Conservation (phyloP, 2,797 vertebrate species). For the Nannoperca australis region DNA sequence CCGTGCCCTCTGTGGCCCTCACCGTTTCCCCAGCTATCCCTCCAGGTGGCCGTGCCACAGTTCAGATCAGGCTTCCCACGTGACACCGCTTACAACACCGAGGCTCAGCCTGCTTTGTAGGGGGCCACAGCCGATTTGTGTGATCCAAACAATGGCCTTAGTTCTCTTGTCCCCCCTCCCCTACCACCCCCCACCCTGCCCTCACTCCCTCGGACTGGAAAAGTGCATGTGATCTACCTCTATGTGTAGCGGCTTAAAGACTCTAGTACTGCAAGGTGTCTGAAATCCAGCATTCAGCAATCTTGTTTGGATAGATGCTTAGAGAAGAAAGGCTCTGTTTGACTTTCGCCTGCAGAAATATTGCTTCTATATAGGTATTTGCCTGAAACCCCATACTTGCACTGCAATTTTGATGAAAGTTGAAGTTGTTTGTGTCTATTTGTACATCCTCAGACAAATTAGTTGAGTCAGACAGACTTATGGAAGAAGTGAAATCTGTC, state of each 20-base stretch:
- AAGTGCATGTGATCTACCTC: conserved; percentile 77
- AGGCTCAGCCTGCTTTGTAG: conserved; percentile 69
- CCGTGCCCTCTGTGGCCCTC: conserved; percentile 8
- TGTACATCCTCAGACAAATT: conserved; percentile 1
- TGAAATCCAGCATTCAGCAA: conserved; percentile 61
- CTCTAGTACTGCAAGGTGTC: conserved; percentile 68
- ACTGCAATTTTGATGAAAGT: neutral
- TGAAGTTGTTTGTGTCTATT: neutral
- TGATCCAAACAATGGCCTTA: conserved; percentile 80
- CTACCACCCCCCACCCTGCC: conserved; percentile 4
- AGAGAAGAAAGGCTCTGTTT: conserved; percentile 52
- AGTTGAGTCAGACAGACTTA: conserved; percentile 16
- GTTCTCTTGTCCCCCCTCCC: conserved; percentile 51
- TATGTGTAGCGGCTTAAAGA: conserved; percentile 70
- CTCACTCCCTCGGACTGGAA: conserved; percentile 32
- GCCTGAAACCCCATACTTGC: neutral
- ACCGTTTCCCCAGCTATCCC: conserved; percentile 2
- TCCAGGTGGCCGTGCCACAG: conserved; percentile 48
- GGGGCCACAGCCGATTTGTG: conserved; percentile 76
- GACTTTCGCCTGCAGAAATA: conserved; percentile 10
- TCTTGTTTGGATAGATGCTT: conserved; percentile 61
- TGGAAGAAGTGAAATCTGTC: conserved; percentile 47
- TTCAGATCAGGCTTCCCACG: conserved; percentile 64
- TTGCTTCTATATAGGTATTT: neutral
- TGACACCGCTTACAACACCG: conserved; percentile 71